Conservation (phyloP, 2,888 invertebrate species). For the Diogma glabrata region DNA sequence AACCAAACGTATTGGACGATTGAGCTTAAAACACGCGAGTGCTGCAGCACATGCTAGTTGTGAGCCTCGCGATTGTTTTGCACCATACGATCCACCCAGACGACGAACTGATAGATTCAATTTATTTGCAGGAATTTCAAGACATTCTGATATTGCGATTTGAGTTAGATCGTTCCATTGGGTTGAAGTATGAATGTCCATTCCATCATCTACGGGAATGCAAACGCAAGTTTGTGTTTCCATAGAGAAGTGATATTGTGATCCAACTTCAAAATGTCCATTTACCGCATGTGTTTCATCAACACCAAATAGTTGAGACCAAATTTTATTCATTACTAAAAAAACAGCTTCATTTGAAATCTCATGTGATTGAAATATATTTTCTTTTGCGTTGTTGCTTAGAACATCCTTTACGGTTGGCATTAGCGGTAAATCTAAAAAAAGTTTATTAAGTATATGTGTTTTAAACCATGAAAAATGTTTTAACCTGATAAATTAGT, state of each 20-base stretch:
- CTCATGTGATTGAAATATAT: too few relatives aligned
- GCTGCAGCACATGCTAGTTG: conserved; percentile 48
- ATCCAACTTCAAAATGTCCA: conserved; percentile 41
- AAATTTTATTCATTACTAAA: too few relatives aligned
- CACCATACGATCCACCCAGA: conserved; percentile 57
- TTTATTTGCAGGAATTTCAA: conserved; percentile 36
- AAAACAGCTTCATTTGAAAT: too few relatives aligned
- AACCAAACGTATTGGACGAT: conserved; percentile 51
- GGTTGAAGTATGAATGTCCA: conserved; percentile 47
- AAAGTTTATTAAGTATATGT: too few relatives aligned
- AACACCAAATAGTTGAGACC: conserved; percentile 20
- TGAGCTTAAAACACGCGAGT: conserved; percentile 45
- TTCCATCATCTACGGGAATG: conserved; percentile 52
- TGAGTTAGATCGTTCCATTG: conserved; percentile 48
- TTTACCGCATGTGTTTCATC: conserved; percentile 33
- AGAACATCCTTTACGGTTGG: conserved; percentile 37
- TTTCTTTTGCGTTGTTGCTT: too few relatives aligned
- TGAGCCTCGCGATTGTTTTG: conserved; percentile 36
- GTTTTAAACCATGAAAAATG: too few relatives aligned
- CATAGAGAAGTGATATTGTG: conserved; percentile 60
- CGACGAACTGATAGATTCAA: conserved; percentile 54
- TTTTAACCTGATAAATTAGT: too few relatives aligned
- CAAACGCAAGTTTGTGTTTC: conserved; percentile 52
- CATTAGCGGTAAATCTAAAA: conserved; percentile 16
- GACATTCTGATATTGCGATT: conserved; percentile 40